Evolutionary conservation across 2,888 invertebrate species (phyloP).

Genomic region (Coleophora flavipennella): DNA sequence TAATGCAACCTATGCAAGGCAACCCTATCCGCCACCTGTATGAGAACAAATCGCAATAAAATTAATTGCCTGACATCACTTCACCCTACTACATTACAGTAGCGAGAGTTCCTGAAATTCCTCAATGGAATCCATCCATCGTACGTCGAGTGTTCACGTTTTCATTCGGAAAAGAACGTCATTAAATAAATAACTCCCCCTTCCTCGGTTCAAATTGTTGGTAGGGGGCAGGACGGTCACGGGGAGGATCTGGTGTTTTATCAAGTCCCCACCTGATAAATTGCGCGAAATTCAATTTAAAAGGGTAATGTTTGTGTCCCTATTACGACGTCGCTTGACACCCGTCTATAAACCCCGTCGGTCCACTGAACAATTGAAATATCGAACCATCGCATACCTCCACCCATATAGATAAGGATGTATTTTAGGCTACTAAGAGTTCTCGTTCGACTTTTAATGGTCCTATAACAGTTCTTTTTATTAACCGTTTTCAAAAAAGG

Average conservation of each 20-base stretch:
- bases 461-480: too few species aligned
- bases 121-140: conserved; percentile 1
- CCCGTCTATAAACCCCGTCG: conserved; percentile 55
- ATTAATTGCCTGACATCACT: too few species aligned
- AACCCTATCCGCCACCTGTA: too few species aligned
- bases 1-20: too few species aligned
- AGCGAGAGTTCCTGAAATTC: not conserved
- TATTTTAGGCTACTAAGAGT: too few species aligned
- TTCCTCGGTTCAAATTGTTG: conserved; percentile 48
- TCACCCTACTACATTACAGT: too few species aligned
- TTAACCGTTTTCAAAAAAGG: too few species aligned
- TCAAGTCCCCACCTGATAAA: conserved; percentile 51
- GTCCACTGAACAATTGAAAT: conserved; percentile 60
- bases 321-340: conserved; percentile 59
- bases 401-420: conserved; percentile 45
- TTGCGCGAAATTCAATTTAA: conserved; percentile 66
- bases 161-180: conserved; percentile 21
- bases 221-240: not conserved
- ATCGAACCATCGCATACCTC: conserved; percentile 43
- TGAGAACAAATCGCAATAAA: too few species aligned
- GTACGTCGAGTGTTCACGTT: conserved; percentile 11
- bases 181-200: conserved; percentile 44
- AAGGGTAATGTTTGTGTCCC: conserved; percentile 67
- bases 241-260: conserved; percentile 45
- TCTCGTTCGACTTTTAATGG: too few species aligned